These are phyloP conservation scores for Melanchra persicariae DNA, from an alignment of 2,888 invertebrate genomes.

Conservation along the genomic window DNA sequence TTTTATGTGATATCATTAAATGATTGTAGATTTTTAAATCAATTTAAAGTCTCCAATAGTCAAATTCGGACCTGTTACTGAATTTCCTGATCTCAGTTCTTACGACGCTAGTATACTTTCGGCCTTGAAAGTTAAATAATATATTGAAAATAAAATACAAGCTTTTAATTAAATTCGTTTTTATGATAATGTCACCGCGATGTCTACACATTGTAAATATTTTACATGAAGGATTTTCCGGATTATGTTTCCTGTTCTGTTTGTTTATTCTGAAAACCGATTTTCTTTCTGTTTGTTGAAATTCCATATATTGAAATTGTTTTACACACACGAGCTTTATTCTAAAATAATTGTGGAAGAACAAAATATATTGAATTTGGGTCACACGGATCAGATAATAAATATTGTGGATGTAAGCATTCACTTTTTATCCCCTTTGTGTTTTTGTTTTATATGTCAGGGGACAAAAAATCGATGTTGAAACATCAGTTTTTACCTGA, in stretches of 20 bases:
- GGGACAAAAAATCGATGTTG: neutral
- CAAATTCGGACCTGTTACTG: no score
- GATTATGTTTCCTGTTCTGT: neutral
- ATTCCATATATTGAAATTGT: constrained; percentile 4
- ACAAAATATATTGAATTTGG: constrained; percentile 16
- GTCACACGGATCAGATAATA: neutral
- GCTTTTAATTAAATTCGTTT: neutral
- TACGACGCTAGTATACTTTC: neutral
- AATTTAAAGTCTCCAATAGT: no score
- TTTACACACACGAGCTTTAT: neutral
- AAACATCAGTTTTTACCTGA: neutral
- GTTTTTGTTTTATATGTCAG: neutral
- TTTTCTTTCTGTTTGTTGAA: neutral
- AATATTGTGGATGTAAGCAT: neutral
- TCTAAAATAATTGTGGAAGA: neutral
- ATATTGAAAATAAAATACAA: neutral
- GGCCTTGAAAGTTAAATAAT: neutral
- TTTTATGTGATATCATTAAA: no score
- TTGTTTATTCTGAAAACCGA: constrained; percentile 5
- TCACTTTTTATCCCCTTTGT: neutral
- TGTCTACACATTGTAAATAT: constrained; percentile 1
- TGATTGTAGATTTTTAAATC: neutral
- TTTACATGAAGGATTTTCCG: constrained; percentile 13
- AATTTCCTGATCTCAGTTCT: no score
- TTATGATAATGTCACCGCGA: neutral